phyloP scores from a whole-genome alignment of 2,888 invertebrate genomes.

The Chirona hameri region DNA sequence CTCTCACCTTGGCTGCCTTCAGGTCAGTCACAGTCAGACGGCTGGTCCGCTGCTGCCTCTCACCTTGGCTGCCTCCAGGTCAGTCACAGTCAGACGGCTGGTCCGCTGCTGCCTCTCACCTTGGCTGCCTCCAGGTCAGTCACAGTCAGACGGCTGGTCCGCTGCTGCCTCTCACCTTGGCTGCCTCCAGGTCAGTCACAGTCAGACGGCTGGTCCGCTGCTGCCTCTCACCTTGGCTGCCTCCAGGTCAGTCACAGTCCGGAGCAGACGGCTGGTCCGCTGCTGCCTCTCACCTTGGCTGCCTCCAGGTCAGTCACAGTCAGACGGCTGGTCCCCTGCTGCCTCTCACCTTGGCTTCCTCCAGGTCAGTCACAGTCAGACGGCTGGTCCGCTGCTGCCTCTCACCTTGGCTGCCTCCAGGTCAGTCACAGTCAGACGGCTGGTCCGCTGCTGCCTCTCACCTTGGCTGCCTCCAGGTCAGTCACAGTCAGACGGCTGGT shows the following conservation, averaged over 20 bases:
- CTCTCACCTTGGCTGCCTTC: neutral
- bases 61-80: slow-evolving; percentile 22
- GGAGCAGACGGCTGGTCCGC: no score
- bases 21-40: no score
- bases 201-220: no score
- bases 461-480: slow-evolving; percentile 23
- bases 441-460: neutral
- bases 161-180: neutral
- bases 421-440: no score
- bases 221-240: neutral
- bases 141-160: no score
- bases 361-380: no score
- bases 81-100: no score
- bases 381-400: no score
- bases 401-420: slow-evolving; percentile 13
- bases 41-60: neutral
- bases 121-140: slow-evolving; percentile 14
- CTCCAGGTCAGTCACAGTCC: no score
- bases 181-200: slow-evolving; percentile 23
- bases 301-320: slow-evolving; percentile 27
- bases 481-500: no score
- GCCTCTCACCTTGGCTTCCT: neutral
- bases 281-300: neutral
- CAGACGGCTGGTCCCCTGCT: no score
- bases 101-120: neutral